Evolutionary conservation across 2,113 vertebrate genomes (phyloP), one percentile per base, ranked within the genome.

Genomic region (Conger conger): DNA sequence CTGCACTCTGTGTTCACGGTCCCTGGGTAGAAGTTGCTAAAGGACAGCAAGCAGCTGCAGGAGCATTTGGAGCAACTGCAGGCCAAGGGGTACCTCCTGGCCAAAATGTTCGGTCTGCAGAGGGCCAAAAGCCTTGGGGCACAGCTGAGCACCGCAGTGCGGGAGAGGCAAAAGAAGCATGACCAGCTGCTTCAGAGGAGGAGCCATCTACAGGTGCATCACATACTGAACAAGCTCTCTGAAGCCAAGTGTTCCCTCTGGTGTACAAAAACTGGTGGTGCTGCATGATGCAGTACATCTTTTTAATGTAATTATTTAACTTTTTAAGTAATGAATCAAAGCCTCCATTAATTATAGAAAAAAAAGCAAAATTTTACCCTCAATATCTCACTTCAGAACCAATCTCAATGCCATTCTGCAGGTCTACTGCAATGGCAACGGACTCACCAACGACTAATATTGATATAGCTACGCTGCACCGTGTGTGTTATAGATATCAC

Each of bases 81-180:
- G 85, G 88, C 93, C 87, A 97, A 96, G 92, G 92, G 90, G 0
- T 96, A 97, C 80, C 87, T 96, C 83, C 92, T 99, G 84, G 88
- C 85, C 20, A 91, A 92, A 0, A 23, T 99, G 86, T 95, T 97
- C 0, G 96, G 96, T 27, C 91, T 93, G 1, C 95, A 97, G 84
- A 87, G 85, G 78, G 92, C 94, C 2, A 80, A 88, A 0, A 85
- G 87, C 45, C 91, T 98, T 27, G 92, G 96, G 87, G 92, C 90
- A 1, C 94, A 97, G 84, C 92, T 94, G 80, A 88, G 80, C 0
- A 37, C 90, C 9, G 93, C 95, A 15, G 33, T 93, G 86, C 92
- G 92, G 87, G 95, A 95, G 88, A 92, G 97, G 82, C 97, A 97
- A 89, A 90, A 94, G 82, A 87, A 98, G 23, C 96, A 99, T 73